These are phyloP conservation scores for Balaeniceps rex DNA, from an alignment of 2,113 vertebrate genomes.

Conservation along the genomic window DNA sequence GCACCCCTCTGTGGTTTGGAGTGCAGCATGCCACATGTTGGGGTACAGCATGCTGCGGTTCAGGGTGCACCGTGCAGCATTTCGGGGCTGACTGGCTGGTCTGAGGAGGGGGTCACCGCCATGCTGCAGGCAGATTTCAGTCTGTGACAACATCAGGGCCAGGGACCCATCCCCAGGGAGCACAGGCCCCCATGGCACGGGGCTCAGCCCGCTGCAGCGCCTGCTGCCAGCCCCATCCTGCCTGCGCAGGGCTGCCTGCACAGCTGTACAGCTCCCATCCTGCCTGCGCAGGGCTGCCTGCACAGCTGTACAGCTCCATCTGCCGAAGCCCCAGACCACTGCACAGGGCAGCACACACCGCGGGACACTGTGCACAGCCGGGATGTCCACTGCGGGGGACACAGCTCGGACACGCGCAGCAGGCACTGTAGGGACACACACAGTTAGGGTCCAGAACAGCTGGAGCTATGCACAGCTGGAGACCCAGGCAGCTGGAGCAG, in stretches of 20 bases:
- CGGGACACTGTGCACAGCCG: fast-evolving
- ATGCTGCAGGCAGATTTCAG: fast-evolving
- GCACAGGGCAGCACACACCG: fast-evolving
- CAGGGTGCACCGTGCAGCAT: neutral
- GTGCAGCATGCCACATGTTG: neutral
- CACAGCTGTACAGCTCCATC: slow-evolving; percentile 16
- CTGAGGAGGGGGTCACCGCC: neutral
- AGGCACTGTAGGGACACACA: neutral
- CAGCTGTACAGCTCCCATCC: neutral
- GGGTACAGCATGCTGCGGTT: neutral
- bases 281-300: neutral
- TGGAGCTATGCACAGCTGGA: neutral
- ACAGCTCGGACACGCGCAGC: neutral
- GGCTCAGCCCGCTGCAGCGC: neutral
- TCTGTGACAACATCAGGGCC: neutral
- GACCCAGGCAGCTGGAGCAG: neutral
- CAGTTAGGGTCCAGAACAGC: neutral
- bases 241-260: neutral
- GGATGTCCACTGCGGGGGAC: neutral
- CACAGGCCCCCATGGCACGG: fast-evolving
- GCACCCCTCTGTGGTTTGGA: neutral
- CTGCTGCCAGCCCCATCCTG: neutral
- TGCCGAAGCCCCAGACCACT: neutral
- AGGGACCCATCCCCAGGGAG: neutral
- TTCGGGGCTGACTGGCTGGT: neutral